Conservation (phyloP, 2,888 invertebrate species). For the Mesochorus sp. region DNA sequence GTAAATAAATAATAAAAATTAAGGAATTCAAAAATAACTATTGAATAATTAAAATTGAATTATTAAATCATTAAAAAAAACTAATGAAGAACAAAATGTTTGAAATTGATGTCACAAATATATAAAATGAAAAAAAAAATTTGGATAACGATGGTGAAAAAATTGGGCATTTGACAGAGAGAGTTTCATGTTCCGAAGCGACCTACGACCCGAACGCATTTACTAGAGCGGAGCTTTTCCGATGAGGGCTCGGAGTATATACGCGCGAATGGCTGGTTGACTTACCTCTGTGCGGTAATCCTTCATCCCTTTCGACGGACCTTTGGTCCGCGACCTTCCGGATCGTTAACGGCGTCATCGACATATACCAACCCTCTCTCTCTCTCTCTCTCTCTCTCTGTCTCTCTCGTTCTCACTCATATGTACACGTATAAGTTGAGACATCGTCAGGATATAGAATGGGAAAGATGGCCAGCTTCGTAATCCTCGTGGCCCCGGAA, state of each 20-base stretch:
- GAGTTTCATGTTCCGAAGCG: not conserved
- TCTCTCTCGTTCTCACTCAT: not conserved
- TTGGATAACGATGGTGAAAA: too few species aligned
- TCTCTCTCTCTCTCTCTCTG: not conserved
- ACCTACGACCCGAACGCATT: conserved; percentile 23
- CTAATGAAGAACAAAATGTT: too few species aligned
- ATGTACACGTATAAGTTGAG: conserved; percentile 2
- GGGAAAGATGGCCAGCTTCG: conserved; percentile 48
- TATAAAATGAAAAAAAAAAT: too few species aligned
- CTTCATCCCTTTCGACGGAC: conserved; percentile 51
- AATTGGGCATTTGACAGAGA: not conserved
- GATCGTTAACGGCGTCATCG: conserved; percentile 66
- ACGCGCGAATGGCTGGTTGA: conserved; percentile 55
- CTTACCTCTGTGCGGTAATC: conserved; percentile 67
- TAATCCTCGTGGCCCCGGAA: conserved; percentile 67
- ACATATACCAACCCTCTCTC: conserved; percentile 36
- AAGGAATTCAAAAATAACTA: too few species aligned
- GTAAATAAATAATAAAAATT: too few species aligned
- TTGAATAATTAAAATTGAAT: too few species aligned
- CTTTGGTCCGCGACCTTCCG: conserved; percentile 52
- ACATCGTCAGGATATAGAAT: conserved; percentile 29
- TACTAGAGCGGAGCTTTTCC: conserved; percentile 43
- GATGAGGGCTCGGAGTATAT: conserved; percentile 23
- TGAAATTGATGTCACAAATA: too few species aligned
- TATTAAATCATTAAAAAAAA: too few species aligned